Conservation (phyloP, 2,888 invertebrate genomes). For the Athalia rosae region DNA sequence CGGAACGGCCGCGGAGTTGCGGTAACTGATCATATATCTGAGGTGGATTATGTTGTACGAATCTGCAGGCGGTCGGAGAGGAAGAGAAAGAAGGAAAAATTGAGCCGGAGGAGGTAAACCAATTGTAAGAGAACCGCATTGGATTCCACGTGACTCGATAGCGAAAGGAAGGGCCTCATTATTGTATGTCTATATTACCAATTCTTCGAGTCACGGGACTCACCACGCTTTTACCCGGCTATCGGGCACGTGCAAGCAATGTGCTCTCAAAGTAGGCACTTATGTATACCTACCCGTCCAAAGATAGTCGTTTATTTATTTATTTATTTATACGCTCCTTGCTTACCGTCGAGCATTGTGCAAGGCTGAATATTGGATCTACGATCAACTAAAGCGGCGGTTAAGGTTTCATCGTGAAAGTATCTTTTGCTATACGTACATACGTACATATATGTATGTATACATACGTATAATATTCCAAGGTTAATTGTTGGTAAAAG, state of each 20-base stretch:
- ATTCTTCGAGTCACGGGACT: constrained; percentile 66
- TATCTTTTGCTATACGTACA: not conserved
- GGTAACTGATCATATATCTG: not conserved
- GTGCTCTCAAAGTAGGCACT: constrained; percentile 34
- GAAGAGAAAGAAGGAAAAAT: not conserved
- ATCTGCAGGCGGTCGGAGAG: not conserved
- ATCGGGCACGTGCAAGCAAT: constrained; percentile 35
- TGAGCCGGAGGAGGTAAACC: constrained; percentile 41
- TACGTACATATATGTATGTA: not conserved
- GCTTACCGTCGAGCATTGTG: constrained; percentile 17
- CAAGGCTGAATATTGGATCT: constrained; percentile 4
- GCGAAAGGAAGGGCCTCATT: constrained; percentile 66
- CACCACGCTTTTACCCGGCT: constrained; percentile 63
- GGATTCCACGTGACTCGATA: constrained; percentile 68
- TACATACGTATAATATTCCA: not conserved
- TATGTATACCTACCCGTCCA: not conserved
- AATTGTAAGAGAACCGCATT: constrained; percentile 61
- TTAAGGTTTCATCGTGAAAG: constrained; percentile 30
- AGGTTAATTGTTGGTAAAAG: constrained; percentile 29
- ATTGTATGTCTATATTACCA: constrained; percentile 31
- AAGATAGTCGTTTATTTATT: not conserved
- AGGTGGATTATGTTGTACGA: constrained; percentile 4
- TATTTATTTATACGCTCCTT: not conserved
- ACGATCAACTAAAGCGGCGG: not conserved
- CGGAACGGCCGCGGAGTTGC: no score